Percentiles rank a stretch among this genome's conserved stretches.
phyloP scores from a whole-genome alignment of 2,797 vertebrate genomes.

The Eleutherodactylus coqui region DNA sequence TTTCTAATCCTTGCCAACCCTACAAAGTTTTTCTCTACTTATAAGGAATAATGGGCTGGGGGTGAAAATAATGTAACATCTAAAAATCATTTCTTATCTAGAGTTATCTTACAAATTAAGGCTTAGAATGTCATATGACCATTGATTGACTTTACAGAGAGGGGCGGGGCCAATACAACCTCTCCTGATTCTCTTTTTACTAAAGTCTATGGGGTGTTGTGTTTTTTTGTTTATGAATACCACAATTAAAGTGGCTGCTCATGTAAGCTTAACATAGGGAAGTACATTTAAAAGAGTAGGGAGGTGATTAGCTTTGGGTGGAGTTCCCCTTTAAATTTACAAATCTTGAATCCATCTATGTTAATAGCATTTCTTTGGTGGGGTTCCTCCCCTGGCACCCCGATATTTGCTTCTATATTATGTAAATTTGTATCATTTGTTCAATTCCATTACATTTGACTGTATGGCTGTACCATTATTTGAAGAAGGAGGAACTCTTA shows the following conservation, averaged over 20 bases:
- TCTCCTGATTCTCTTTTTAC: too few species aligned
- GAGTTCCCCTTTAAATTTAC: constrained; percentile 18
- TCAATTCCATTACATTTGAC: too few species aligned
- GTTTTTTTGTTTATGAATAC: not conserved
- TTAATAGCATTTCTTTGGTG: not conserved
- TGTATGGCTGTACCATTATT: too few species aligned
- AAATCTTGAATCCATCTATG: not conserved
- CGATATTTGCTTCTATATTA: not conserved
- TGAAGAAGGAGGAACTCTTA: too few species aligned
- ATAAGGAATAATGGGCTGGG: not conserved
- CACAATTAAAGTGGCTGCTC: not conserved
- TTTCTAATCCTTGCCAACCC: too few species aligned
- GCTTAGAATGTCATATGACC: not conserved
- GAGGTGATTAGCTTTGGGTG: not conserved
- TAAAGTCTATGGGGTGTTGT: too few species aligned
- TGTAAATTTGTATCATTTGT: too few species aligned
- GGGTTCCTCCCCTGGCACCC: not conserved
- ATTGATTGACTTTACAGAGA: not conserved
- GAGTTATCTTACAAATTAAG: not conserved
- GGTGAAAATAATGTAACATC: not conserved
- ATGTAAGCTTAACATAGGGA: not conserved
- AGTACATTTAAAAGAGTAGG: not conserved
- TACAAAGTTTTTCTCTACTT: too few species aligned
- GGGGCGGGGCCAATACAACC: not conserved
- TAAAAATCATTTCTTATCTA: not conserved